Percentiles rank a stretch among this genome's conserved stretches.
phyloP scores from a whole-genome alignment of 1,140 invertebrate genomes.

The Pissodes strobi region DNA sequence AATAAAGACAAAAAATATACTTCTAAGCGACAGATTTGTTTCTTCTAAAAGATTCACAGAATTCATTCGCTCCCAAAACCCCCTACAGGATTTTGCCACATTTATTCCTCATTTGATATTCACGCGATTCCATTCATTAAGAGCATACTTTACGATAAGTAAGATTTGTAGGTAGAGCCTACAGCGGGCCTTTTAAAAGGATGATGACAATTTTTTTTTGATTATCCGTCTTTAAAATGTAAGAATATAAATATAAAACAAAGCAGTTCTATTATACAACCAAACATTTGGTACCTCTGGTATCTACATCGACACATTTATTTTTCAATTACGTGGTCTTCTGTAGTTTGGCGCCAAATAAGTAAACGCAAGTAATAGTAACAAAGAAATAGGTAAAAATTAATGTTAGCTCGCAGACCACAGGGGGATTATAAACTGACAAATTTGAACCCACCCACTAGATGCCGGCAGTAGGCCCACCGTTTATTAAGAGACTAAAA shows the following conservation, averaged over 20 bases:
- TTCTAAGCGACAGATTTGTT: slow-evolving; percentile 28
- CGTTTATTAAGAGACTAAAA: slow-evolving; percentile 35
- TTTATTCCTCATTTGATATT: not conserved
- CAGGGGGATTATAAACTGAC: too few relatives aligned
- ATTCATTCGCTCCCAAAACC: not conserved
- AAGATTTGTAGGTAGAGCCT: slow-evolving; percentile 9
- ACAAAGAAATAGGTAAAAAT: too few relatives aligned
- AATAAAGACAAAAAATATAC: slow-evolving; percentile 16
- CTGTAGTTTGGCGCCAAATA: too few relatives aligned
- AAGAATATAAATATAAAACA: not conserved
- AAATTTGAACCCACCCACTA: too few relatives aligned
- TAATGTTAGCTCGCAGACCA: too few relatives aligned
- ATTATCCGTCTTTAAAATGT: not conserved
- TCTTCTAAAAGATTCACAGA: slow-evolving; percentile 6
- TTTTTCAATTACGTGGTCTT: too few relatives aligned
- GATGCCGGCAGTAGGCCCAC: not conserved
- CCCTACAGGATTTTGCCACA: slow-evolving; percentile 11
- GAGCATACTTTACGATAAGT: slow-evolving; percentile 24
- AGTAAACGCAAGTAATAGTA: too few relatives aligned
- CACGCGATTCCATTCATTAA: not conserved
- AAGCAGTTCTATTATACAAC: not conserved
- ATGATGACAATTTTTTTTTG: not conserved
- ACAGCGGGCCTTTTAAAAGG: not conserved
- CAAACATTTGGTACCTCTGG: not conserved
- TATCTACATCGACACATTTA: too few relatives aligned